These are phyloP conservation scores for Tachyglossus aculeatus DNA, from an alignment of 2,797 vertebrate species.

Conservation along the genomic window DNA sequence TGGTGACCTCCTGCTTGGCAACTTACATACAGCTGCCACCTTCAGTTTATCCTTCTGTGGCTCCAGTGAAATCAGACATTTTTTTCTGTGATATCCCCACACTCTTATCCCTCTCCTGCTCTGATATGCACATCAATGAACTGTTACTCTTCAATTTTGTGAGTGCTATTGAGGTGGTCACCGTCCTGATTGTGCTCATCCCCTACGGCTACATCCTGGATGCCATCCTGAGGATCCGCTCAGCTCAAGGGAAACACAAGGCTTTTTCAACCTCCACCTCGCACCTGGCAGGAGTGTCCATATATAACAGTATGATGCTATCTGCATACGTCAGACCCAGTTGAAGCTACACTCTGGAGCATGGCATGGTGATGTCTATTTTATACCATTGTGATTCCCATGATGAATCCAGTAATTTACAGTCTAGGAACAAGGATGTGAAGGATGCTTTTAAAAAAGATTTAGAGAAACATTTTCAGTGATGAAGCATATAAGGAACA, in stretches of 20 bases:
- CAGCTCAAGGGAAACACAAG: conserved; percentile 4
- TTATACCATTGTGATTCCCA: conserved; percentile 31
- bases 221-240: background rate
- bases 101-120: conserved; percentile 39
- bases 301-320: conserved; percentile 41
- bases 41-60: conserved; percentile 36
- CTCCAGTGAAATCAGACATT: conserved; percentile 10
- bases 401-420: conserved; percentile 42
- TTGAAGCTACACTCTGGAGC: conserved; percentile 19
- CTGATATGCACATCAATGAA: conserved; percentile 2
- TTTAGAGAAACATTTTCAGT: background rate
- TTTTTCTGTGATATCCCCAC: conserved; percentile 41
- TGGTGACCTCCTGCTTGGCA: background rate
- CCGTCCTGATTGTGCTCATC: conserved; percentile 12
- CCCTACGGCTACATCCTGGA: conserved; percentile 31
- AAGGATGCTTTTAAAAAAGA: conserved; percentile 16
- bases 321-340: conserved; percentile 43
- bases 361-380: conserved; percentile 47
- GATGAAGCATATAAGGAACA: too few species aligned
- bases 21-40: conserved; percentile 5
- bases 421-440: conserved; percentile 42
- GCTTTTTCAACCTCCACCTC: conserved; percentile 42
- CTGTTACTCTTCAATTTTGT: conserved; percentile 25
- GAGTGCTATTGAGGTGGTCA: conserved; percentile 17
- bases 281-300: conserved; percentile 22